A percentile compares a stretch with the other conserved stretches of the same genome.
Conservation (phyloP, 2,113 vertebrate genomes). For the Tricholaema leucomelas region DNA sequence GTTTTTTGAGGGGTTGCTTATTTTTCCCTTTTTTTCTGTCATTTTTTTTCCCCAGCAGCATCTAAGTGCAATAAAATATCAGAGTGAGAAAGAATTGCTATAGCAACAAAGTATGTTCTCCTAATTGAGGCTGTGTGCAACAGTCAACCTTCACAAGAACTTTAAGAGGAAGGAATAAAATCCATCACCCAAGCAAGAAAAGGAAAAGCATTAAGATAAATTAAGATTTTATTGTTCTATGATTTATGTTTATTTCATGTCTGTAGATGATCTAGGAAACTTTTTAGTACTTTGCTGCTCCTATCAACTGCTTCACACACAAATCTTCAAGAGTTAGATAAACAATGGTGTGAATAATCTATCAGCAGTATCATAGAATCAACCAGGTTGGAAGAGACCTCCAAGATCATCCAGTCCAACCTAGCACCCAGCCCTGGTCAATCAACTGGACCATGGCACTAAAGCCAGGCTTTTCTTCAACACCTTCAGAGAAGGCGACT, state of each 20-base stretch:
- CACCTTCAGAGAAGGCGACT: too few relatives aligned
- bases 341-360: neutral
- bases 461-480: too few relatives aligned
- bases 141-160: conserved; percentile 23
- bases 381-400: too few relatives aligned
- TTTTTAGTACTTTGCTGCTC: neutral
- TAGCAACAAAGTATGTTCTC: conserved; percentile 77
- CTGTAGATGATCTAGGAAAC: neutral
- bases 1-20: neutral
- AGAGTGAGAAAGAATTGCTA: conserved; percentile 72
- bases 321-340: neutral
- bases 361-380: too few relatives aligned
- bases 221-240: conserved; percentile 31
- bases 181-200: conserved; percentile 10
- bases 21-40: neutral
- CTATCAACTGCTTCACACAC: neutral
- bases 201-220: conserved; percentile 29
- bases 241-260: conserved; percentile 7
- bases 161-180: conserved; percentile 40
- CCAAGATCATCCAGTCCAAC: too few relatives aligned
- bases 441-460: too few relatives aligned
- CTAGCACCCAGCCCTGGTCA: too few relatives aligned
- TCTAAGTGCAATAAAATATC: conserved; percentile 72
- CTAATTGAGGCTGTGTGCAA: conserved; percentile 66
- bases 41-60: conserved; percentile 9